These are phyloP conservation scores for Albula goreensis DNA, from an alignment of 2,113 vertebrate genomes.

Conservation along the genomic window DNA sequence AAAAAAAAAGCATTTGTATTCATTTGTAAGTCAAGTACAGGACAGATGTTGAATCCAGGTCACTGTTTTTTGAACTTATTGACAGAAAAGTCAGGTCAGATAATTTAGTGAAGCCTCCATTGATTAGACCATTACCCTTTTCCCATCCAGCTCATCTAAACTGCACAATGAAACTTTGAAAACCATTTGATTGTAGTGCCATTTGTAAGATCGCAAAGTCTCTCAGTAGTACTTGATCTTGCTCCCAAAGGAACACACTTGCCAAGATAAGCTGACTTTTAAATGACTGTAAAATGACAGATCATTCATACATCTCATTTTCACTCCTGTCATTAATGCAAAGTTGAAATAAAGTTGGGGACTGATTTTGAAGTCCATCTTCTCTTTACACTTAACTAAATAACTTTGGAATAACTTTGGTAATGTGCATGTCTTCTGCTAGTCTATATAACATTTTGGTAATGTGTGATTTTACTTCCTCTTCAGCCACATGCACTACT, in stretches of 20 bases:
- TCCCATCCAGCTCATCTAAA: neutral
- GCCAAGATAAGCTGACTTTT: neutral
- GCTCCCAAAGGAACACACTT: neutral
- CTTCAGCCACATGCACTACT: conserved; percentile 6
- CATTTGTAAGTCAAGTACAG: neutral
- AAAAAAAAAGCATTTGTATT: neutral
- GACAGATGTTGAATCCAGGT: neutral
- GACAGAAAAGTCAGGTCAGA: neutral
- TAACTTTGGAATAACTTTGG: neutral
- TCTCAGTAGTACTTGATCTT: neutral
- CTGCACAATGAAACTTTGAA: neutral
- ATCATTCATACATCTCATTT: neutral
- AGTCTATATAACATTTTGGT: conserved; percentile 20
- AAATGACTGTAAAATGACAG: neutral
- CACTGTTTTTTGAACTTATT: neutral
- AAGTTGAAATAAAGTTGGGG: neutral
- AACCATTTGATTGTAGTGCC: neutral
- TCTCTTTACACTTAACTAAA: neutral
- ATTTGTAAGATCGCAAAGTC: neutral
- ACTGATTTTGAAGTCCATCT: neutral
- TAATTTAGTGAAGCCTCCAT: no score
- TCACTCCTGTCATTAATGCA: neutral
- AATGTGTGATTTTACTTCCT: conserved; percentile 12
- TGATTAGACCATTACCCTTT: neutral
- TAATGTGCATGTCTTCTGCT: conserved; percentile 19